These are phyloP conservation scores for Drepana falcataria DNA, from an alignment of 2,888 invertebrate species.

Conservation along the genomic window DNA sequence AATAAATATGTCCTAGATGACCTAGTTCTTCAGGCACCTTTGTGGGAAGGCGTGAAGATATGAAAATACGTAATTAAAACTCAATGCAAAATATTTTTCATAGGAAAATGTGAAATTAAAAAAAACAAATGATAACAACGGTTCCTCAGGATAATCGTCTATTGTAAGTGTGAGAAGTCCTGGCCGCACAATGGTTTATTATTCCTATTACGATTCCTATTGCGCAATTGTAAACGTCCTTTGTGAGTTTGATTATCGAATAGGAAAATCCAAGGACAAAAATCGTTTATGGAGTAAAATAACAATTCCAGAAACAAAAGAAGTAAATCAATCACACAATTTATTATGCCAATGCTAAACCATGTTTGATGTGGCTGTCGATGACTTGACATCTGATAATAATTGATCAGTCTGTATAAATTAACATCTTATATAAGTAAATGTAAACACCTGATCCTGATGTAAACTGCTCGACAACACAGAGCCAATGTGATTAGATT, in stretches of 20 bases:
- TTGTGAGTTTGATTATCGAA: background rate
- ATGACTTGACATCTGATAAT: background rate
- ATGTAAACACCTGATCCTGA: too few relatives aligned
- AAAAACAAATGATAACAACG: slow-evolving; percentile 4
- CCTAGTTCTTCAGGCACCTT: too few relatives aligned
- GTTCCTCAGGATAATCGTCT: background rate
- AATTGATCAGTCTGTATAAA: too few relatives aligned
- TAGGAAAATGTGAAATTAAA: background rate
- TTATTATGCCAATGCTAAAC: background rate
- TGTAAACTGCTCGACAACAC: too few relatives aligned
- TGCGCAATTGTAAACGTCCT: background rate
- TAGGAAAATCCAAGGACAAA: background rate
- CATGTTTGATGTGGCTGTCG: background rate
- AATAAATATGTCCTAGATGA: too few relatives aligned
- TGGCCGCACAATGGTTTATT: background rate
- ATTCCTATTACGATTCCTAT: background rate
- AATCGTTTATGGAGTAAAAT: background rate
- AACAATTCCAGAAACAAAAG: background rate
- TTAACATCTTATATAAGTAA: too few relatives aligned
- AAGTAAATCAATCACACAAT: background rate
- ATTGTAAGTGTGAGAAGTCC: background rate
- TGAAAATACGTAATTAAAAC: too few relatives aligned
- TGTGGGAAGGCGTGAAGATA: too few relatives aligned
- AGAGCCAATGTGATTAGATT: too few relatives aligned
- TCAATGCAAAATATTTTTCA: background rate